These are phyloP conservation scores for Tiphia femorata DNA, from an alignment of 2,888 invertebrate genomes.

Conservation along the genomic window DNA sequence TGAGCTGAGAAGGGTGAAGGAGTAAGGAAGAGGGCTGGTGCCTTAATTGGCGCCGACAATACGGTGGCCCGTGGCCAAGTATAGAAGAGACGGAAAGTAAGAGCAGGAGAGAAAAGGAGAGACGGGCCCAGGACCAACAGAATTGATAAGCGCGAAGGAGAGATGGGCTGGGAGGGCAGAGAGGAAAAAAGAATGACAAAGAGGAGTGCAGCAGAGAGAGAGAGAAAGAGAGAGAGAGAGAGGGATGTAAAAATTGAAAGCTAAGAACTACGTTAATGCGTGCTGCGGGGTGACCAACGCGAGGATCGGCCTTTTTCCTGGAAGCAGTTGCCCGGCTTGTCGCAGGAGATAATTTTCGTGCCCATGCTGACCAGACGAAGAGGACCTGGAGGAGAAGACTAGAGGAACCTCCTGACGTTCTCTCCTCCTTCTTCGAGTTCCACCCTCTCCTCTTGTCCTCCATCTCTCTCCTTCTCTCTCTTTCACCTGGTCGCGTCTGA, in stretches of 20 bases:
- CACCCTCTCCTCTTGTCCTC: slow-evolving; percentile 9
- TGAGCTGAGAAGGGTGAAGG: too few species aligned
- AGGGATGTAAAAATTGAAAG: slow-evolving; percentile 26
- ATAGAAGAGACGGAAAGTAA: not conserved
- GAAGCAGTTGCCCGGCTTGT: slow-evolving; percentile 56
- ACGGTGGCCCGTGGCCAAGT: too few species aligned
- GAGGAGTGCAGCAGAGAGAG: not conserved
- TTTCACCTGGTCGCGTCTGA: too few species aligned
- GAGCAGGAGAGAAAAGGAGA: not conserved
- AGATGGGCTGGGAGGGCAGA: not conserved
- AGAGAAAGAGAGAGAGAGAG: not conserved
- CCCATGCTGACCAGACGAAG: too few species aligned
- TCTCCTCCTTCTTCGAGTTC: slow-evolving; percentile 22
- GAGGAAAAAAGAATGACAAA: not conserved
- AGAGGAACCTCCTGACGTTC: not conserved
- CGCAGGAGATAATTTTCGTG: slow-evolving; percentile 55
- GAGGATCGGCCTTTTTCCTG: slow-evolving; percentile 50
- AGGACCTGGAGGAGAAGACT: too few species aligned
- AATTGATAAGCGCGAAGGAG: not conserved
- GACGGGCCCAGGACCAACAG: not conserved
- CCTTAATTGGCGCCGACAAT: too few species aligned
- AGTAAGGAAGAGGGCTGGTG: too few species aligned
- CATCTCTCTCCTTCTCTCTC: slow-evolving; percentile 12
- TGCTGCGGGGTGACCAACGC: slow-evolving; percentile 33
- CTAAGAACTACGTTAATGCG: slow-evolving; percentile 28